Percentiles rank a stretch among this genome's conserved stretches.
phyloP scores from a whole-genome alignment of 2,888 invertebrate genomes.

The Galerucella nymphaeae region DNA sequence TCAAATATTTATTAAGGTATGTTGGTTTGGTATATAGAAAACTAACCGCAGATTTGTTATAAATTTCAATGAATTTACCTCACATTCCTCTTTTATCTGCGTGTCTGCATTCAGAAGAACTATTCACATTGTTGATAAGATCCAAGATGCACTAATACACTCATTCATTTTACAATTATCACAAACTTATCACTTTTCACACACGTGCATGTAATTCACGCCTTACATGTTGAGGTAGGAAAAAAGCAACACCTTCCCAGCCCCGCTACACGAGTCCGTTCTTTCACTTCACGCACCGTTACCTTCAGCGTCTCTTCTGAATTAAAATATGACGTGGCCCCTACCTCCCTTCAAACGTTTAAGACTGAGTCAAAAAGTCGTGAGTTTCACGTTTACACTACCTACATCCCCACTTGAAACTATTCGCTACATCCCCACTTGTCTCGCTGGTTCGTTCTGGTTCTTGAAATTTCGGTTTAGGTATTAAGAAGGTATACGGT shows the following conservation, averaged over 20 bases:
- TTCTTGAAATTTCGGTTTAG: slow-evolving; percentile 7
- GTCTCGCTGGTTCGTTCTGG: slow-evolving; percentile 1
- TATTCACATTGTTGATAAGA: neutral
- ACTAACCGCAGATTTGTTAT: neutral
- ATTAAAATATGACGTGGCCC: neutral
- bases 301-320: neutral
- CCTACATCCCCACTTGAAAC: slow-evolving; percentile 5
- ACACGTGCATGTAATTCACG: slow-evolving; percentile 3
- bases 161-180: slow-evolving; percentile 3
- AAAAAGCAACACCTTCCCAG: neutral
- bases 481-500: slow-evolving; percentile 5
- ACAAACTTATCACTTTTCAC: slow-evolving; percentile 5
- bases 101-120: neutral
- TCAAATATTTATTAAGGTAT: neutral
- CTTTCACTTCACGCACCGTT: slow-evolving; percentile 4
- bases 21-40: neutral
- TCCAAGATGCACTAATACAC: slow-evolving; percentile 2
- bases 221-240: slow-evolving; percentile 8
- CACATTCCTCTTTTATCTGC: neutral
- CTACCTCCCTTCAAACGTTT: neutral
- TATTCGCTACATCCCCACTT: slow-evolving; percentile 10
- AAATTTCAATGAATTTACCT: neutral
- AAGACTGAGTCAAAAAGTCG: slow-evolving; percentile 11
- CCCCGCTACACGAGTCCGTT: neutral
- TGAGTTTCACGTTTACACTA: slow-evolving; percentile 7